Evolutionary conservation across 2,888 invertebrate species (phyloP).

Genomic region (Zele albiditarsus): DNA sequence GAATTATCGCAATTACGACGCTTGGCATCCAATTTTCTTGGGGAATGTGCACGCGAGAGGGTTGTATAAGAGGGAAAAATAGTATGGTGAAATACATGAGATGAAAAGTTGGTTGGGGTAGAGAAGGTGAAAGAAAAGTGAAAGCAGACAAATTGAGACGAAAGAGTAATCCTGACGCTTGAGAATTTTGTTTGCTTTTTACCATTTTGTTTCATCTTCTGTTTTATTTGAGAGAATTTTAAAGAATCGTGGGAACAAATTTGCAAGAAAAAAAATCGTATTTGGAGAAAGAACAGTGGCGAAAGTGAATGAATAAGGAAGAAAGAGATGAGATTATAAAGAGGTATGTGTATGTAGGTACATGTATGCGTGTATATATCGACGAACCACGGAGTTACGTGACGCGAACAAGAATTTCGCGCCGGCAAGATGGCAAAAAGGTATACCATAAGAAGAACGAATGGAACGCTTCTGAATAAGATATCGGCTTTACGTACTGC

Average conservation of each 20-base stretch:
- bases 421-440: slow-evolving; percentile 52
- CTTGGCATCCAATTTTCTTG: slow-evolving; percentile 50
- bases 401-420: slow-evolving; percentile 68
- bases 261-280: not conserved
- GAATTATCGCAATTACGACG: slow-evolving; percentile 62
- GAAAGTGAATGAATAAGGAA: not conserved
- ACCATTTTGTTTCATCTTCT: not conserved
- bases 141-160: slow-evolving; percentile 36
- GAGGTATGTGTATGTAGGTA: not conserved
- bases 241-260: slow-evolving; percentile 27
- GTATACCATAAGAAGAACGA: slow-evolving; percentile 67
- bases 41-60: slow-evolving; percentile 41
- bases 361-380: slow-evolving; percentile 44
- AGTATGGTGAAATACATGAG: slow-evolving; percentile 26
- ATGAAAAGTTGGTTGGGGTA: slow-evolving; percentile 22
- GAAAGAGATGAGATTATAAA: not conserved
- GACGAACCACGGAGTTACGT: slow-evolving; percentile 64
- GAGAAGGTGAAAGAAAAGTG: not conserved
- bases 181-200: slow-evolving; percentile 20
- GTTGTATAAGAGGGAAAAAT: slow-evolving; percentile 23
- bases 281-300: slow-evolving; percentile 18
- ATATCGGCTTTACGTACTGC: slow-evolving; percentile 68
- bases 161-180: slow-evolving; percentile 26
- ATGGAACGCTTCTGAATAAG: slow-evolving; percentile 71
- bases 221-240: not conserved